Evolutionary conservation across 2,888 invertebrate species (phyloP).

Genomic region (Melinaea marsaeus): DNA sequence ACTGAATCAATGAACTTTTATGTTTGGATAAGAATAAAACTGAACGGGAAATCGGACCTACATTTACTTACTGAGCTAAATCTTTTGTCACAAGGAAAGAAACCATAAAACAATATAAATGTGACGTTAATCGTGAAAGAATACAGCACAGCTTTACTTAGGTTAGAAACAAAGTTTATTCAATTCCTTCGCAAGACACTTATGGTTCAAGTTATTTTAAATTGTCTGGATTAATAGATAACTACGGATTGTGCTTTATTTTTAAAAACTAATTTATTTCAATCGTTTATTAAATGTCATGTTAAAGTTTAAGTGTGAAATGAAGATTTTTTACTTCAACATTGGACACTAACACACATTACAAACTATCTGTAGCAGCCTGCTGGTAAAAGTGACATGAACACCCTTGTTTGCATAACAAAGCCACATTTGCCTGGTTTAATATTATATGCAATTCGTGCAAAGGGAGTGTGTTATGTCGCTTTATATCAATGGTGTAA

Average conservation of each 20-base stretch:
- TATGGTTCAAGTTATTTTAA: constrained; percentile 19
- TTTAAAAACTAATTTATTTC: too few species aligned
- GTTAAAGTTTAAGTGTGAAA: too few species aligned
- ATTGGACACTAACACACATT: too few species aligned
- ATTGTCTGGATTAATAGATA: neutral
- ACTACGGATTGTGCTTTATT: neutral
- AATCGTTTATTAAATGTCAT: too few species aligned
- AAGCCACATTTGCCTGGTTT: constrained; percentile 18
- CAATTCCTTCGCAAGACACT: constrained; percentile 47
- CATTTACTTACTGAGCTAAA: constrained; percentile 53
- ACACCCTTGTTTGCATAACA: constrained; percentile 16
- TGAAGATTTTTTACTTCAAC: too few species aligned
- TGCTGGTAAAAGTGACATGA: constrained; percentile 6
- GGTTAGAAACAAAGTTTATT: constrained; percentile 43
- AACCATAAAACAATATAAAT: constrained; percentile 73
- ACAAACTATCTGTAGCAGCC: constrained; percentile 26
- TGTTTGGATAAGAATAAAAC: constrained; percentile 46
- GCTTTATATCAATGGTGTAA: constrained; percentile 20
- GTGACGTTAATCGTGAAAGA: constrained; percentile 56
- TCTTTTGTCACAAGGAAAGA: constrained; percentile 57
- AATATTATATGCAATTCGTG: constrained; percentile 23
- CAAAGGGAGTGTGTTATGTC: constrained; percentile 16
- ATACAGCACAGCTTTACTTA: constrained; percentile 34
- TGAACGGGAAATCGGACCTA: constrained; percentile 48
- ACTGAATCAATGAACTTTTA: constrained; percentile 25